Percentiles rank a stretch among this genome's conserved stretches.
Evolutionary conservation across 2,797 vertebrate species (phyloP).

Genomic region (Sus cebifrons): DNA sequence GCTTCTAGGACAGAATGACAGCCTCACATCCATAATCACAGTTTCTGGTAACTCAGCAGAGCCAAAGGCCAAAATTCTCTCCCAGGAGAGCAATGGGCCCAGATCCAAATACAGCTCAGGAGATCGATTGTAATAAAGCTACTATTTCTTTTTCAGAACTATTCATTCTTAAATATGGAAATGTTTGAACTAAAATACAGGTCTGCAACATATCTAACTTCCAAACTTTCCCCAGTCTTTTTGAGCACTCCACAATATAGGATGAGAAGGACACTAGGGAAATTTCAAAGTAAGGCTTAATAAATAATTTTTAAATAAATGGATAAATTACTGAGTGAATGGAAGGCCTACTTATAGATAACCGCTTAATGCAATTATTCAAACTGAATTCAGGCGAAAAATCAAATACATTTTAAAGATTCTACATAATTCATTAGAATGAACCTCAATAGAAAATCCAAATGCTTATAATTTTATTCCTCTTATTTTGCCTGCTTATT

Average conservation of each 20-base stretch:
- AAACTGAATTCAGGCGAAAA: slow-evolving; percentile 32
- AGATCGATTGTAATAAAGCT: slow-evolving; percentile 65
- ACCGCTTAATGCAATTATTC: background rate
- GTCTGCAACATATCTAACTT: background rate
- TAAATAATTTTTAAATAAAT: slow-evolving; percentile 14
- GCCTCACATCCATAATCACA: slow-evolving; percentile 61
- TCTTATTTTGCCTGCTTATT: background rate
- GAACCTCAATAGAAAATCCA: background rate
- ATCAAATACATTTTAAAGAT: background rate
- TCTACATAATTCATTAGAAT: background rate
- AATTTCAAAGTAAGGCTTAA: background rate
- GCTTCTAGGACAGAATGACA: slow-evolving; percentile 46
- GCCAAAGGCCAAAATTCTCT: slow-evolving; percentile 68
- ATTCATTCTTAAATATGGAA: slow-evolving; percentile 75
- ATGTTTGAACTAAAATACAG: slow-evolving; percentile 20
- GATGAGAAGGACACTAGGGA: background rate
- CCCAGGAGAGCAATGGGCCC: slow-evolving; percentile 38
- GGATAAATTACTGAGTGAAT: background rate
- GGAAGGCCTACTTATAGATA: background rate
- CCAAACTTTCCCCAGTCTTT: background rate
- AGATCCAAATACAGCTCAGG: slow-evolving; percentile 43
- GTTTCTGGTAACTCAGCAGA: slow-evolving; percentile 73
- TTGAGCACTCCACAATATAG: background rate
- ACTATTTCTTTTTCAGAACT: slow-evolving; percentile 58
- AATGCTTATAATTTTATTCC: background rate